Base-by-base conservation (phyloP, 1,140 invertebrate genomes). In the Cherax destructor region DNA sequence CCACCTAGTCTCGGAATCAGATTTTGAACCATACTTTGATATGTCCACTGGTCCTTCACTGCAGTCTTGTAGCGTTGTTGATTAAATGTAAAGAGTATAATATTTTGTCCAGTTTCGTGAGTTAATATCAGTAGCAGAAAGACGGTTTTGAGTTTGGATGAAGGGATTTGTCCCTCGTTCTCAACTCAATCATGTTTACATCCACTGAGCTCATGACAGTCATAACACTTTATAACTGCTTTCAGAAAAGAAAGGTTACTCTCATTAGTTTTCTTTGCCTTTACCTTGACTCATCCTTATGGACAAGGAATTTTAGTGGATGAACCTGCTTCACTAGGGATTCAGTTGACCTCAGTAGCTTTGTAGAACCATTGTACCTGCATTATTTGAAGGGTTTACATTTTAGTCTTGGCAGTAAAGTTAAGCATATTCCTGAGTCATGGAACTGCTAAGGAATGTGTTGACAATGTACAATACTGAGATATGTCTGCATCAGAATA, bases 401-500 rank as follows among this genome's bases (percentile, higher is more conserved):
- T 41, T 41, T 41, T 41, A 41, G 30, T 41, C 2, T 41, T 41
- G 30, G 30, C 30, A 41, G 30, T 41, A 41, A 1, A 41, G 30
- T 41, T 41, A 41, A 41, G 30, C 30, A 41, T 41, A 41, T 41
- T 41, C 30, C 30, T 41, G 30, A 41, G 30, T 41, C 30, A 80
- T 7, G 7, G 50, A 24, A 80, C 10, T 80, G 78, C 78, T 10
- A 80, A 49, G 13, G 9, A 30, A n/a, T 80, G 78, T n/a, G 78
- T 80, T 7, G 78, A 52, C 7, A 47, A 49, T 10, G 50, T 24
- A 7, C 78, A 24, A 80, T 80, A 47, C 9, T 80, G 47, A 11
- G 47, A 80, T 47, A 80, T 80, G 7, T 80, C 6, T 30, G 78
- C 78, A 80, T 80, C n/a, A n/a, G 50, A 80, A 80, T 30, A 47